Conservation (phyloP, 2,113 vertebrate genomes). For the Alosa alosa region DNA sequence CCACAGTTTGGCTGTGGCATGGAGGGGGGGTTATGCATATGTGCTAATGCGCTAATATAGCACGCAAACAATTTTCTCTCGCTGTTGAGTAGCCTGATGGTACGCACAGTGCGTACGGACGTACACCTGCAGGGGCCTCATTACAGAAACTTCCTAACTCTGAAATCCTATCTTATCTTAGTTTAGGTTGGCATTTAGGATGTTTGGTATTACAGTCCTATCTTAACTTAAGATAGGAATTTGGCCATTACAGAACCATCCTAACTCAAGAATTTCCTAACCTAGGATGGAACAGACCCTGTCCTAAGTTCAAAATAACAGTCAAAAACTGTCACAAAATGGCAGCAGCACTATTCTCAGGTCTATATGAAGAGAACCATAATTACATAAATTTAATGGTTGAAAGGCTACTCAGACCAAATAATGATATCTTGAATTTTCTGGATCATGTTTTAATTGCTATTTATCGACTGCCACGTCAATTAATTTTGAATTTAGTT, state of each 20-base stretch:
- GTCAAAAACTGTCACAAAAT: neutral
- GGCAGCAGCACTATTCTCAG: slow-evolving; percentile 10
- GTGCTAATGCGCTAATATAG: too few relatives aligned
- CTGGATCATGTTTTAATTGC: neutral
- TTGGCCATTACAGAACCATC: too few relatives aligned
- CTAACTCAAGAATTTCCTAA: neutral
- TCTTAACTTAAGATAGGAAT: too few relatives aligned
- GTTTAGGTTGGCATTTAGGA: slow-evolving; percentile 33
- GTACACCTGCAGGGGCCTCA: too few relatives aligned
- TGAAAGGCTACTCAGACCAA: neutral
- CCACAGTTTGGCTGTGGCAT: too few relatives aligned
- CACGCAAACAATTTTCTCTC: too few relatives aligned
- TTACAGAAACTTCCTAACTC: too few relatives aligned
- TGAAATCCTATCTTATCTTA: slow-evolving; percentile 24
- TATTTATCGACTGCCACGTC: neutral
- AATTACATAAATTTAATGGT: neutral
- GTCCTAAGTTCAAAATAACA: slow-evolving; percentile 16
- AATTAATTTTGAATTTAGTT: neutral
- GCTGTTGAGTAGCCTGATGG: too few relatives aligned
- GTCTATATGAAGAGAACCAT: neutral
- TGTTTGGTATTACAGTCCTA: slow-evolving; percentile 11
- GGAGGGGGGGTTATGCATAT: too few relatives aligned
- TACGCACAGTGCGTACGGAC: too few relatives aligned
- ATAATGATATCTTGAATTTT: neutral
- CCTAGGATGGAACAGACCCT: neutral